Evolutionary conservation across 2,888 invertebrate species (phyloP), one percentile per base, ranked within the genome.

Genomic region (Eupithecia pulchellata): DNA sequence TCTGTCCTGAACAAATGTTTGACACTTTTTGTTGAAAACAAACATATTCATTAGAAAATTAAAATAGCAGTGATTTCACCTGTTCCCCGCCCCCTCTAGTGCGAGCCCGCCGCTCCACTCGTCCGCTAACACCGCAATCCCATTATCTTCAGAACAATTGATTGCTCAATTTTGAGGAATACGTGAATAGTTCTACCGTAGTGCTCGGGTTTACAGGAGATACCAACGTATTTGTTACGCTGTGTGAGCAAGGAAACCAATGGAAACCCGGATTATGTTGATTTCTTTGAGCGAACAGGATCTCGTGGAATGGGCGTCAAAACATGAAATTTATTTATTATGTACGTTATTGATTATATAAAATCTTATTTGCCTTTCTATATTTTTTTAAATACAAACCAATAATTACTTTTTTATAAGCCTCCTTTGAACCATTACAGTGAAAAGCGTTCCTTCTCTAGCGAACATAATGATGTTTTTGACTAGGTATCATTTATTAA

Each of bases 61-160:
- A 2, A 9, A 6, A 9, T 34, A 20, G 47, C 47, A 47, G 20
- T 11, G 20, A 20, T 47, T 47, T 47, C 47, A 47, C 47, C 20
- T 20, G 11, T 2, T 0, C 25, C 25, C 1, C 1, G 9, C 17
- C 72, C 2, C 30, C 25, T 66, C 69, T 72, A 68, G 52, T 81
- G 81, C 66, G 47, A 30, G 39, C 63, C 77, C 77, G 66, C 67
- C 67, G 64, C 64, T 73, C 73, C 42, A 20, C 42, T 47, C 61
- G 75, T 77, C 77, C 76, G 67, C 60, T 79, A 65, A 85, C 84
- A 84, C 82, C 82, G 77, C 81, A 83, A 85, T 84, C 81, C 81
- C 84, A 86, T 86, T 85, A 82, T 71, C 67, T 72, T 73, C 64
- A 72, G 72, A 77, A 72, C 80, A 77, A 79, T 79, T 78, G 81